Percentiles rank a stretch among this genome's conserved stretches.
phyloP scores from a whole-genome alignment of 1,140 invertebrate species.

The Melanaphis sacchari region DNA sequence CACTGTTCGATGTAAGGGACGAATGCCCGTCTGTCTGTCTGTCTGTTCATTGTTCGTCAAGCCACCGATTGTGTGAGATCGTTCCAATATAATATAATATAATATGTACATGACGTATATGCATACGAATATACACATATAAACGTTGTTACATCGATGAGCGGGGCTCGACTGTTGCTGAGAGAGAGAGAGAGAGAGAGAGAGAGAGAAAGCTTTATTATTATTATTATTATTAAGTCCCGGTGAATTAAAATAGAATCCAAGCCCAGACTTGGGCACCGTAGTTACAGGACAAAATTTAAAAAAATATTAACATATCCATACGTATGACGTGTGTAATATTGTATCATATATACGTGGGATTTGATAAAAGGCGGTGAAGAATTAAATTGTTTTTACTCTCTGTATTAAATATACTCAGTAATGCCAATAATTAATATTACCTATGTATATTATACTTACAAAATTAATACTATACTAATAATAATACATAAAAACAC shows the following conservation, averaged over 20 bases:
- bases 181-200: neutral
- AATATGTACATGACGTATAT: neutral
- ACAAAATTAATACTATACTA: no score
- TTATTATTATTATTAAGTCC: neutral
- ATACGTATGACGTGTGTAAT: no score
- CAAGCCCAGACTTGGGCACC: neutral
- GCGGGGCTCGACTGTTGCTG: neutral
- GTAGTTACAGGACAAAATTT: neutral
- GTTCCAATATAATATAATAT: conserved; percentile 15
- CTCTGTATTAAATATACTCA: no score
- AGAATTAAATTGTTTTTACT: no score
- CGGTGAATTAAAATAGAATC: neutral
- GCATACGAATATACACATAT: neutral
- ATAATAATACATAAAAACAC: no score
- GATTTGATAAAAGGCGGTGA: no score
- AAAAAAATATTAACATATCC: neutral
- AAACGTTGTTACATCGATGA: neutral
- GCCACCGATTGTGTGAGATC: conserved; percentile 25
- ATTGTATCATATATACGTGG: no score
- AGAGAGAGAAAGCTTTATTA: neutral
- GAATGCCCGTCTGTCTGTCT: conserved; percentile 30
- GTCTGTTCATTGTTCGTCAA: conserved; percentile 27
- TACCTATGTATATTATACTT: no score
- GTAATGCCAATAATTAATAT: no score
- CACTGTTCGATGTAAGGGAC: conserved; percentile 35